Conservation (phyloP, 2,797 vertebrate species). For the Pseudochirops cupreus region DNA sequence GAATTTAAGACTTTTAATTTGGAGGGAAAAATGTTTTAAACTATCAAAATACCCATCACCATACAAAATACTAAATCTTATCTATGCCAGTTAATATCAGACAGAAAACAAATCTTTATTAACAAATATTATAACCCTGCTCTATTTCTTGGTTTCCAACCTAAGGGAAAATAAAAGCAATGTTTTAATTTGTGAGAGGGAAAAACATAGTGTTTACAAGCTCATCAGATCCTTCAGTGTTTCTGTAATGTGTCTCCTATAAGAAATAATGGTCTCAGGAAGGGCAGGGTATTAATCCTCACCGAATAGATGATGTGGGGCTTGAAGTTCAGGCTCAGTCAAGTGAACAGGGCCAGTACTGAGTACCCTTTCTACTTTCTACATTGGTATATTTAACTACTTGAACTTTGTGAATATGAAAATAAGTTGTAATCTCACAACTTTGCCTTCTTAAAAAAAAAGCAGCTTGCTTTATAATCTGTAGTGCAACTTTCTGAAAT, state of each 20-base stretch:
- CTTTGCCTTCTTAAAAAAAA: background rate
- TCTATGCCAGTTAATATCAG: background rate
- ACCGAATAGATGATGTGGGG: background rate
- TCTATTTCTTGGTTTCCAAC: background rate
- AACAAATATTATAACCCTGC: background rate
- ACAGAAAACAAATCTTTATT: background rate
- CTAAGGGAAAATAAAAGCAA: background rate
- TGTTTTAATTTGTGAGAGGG: background rate
- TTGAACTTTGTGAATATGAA: background rate
- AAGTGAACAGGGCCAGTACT: background rate
- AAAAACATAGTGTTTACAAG: background rate
- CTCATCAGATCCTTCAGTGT: background rate
- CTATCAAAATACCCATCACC: background rate
- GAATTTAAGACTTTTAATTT: background rate
- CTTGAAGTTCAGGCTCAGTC: background rate
- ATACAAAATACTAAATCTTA: background rate
- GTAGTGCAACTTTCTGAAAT: background rate
- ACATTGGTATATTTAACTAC: background rate
- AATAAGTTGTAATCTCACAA: background rate
- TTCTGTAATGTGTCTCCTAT: background rate
- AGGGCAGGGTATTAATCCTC: background rate
- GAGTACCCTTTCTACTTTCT: background rate
- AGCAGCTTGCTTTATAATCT: background rate
- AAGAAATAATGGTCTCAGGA: background rate
- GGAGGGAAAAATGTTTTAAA: background rate